Percentiles rank a stretch among this genome's conserved stretches.
Evolutionary conservation across 2,113 vertebrate species (phyloP).

Genomic region (Typhlomys cinereus): DNA sequence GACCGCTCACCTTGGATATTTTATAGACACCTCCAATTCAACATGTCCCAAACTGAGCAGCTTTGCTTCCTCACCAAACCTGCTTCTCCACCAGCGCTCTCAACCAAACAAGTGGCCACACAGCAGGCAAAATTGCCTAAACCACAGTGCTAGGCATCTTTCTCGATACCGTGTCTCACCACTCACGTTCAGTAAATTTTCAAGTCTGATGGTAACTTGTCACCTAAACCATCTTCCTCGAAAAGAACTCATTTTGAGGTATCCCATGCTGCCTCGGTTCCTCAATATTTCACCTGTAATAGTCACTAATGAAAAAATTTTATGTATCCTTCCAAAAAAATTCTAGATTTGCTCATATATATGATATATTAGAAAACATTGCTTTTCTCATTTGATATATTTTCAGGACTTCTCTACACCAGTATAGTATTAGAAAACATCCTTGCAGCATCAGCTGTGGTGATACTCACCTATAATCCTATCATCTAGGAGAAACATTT

Average conservation of each 20-base stretch:
- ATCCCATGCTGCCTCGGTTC: not conserved
- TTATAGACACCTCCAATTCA: slow-evolving; percentile 9
- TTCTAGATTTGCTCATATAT: not conserved
- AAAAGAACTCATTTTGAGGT: not conserved
- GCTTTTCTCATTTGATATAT: not conserved
- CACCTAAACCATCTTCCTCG: not conserved
- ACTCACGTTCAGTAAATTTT: not conserved
- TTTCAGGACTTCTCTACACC: not conserved
- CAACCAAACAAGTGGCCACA: not conserved
- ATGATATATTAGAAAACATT: not conserved
- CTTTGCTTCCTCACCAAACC: slow-evolving; percentile 46
- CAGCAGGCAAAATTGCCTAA: not conserved
- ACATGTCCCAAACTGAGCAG: not conserved
- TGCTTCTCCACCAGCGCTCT: not conserved
- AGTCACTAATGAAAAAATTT: not conserved
- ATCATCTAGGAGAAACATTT: too few relatives aligned
- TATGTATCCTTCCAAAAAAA: not conserved
- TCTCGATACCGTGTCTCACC: too few relatives aligned
- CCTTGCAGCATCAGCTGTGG: not conserved
- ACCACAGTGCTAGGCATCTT: not conserved
- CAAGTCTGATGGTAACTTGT: not conserved
- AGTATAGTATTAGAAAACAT: not conserved
- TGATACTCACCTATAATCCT: not conserved
- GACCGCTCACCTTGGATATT: not conserved
- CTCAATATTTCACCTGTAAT: not conserved